Evolutionary conservation across 2,113 vertebrate species (phyloP).

Genomic region (Microcebus ravelobensis): DNA sequence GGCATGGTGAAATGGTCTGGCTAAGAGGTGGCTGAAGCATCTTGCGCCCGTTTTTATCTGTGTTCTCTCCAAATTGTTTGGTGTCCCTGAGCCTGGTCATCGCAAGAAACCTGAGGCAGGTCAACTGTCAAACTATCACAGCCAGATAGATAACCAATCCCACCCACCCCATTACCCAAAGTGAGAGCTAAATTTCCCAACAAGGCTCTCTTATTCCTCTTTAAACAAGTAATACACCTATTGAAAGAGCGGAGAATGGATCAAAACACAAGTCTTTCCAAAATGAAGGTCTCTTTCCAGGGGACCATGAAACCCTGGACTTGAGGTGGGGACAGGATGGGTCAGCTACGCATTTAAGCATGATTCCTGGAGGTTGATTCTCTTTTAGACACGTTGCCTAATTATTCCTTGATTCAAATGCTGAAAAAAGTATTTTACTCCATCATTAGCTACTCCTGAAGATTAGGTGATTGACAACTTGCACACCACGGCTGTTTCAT

Average conservation of each 20-base stretch:
- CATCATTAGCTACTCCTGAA: background rate
- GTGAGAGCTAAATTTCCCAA: background rate
- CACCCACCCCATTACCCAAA: background rate
- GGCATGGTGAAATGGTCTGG: background rate
- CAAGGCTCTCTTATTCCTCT: background rate
- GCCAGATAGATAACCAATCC: background rate
- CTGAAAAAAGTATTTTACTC: background rate
- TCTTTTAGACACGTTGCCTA: background rate
- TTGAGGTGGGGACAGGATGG: background rate
- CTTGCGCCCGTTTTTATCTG: background rate
- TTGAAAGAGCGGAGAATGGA: background rate
- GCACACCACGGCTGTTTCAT: background rate
- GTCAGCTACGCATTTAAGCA: background rate
- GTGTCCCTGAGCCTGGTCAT: background rate
- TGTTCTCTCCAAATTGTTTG: background rate
- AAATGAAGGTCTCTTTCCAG: background rate
- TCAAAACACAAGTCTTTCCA: background rate
- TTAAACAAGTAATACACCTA: background rate
- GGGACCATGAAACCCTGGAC: background rate
- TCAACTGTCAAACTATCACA: background rate
- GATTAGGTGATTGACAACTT: background rate
- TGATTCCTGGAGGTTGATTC: background rate
- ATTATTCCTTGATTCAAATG: background rate
- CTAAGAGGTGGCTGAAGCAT: background rate
- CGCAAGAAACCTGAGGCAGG: background rate